Evolutionary conservation across 2,113 vertebrate genomes (phyloP).

Genomic region (Oreocharis arfaki): DNA sequence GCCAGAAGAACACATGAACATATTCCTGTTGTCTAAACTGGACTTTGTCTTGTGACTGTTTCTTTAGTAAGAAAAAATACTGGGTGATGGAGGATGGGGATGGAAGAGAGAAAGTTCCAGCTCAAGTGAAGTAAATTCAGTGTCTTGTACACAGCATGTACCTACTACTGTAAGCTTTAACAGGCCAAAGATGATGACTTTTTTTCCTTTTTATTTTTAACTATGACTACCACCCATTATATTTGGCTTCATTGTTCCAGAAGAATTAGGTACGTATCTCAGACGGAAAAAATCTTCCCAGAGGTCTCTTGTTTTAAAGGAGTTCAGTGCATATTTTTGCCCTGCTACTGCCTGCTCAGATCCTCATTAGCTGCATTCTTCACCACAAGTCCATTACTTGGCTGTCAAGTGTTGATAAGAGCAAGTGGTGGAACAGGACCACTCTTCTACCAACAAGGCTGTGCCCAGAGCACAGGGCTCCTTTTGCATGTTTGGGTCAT

Average conservation of each 20-base stretch:
- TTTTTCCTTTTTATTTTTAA: background rate
- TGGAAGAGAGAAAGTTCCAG: background rate
- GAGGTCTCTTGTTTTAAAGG: background rate
- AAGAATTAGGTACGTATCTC: background rate
- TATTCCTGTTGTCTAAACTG: background rate
- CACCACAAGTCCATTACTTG: background rate
- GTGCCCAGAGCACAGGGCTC: background rate
- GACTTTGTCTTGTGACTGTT: background rate
- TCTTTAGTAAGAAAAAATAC: background rate
- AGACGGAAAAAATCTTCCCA: background rate
- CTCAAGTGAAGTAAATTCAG: background rate
- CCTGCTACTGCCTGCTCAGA: background rate
- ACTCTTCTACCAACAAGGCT: background rate
- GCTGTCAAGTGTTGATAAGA: background rate
- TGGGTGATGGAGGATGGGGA: too few relatives aligned
- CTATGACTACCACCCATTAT: background rate
- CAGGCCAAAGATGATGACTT: background rate
- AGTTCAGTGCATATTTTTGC: background rate
- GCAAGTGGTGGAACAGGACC: background rate
- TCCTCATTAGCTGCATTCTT: background rate
- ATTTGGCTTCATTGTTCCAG: background rate
- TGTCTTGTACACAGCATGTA: background rate
- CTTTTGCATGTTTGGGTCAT: background rate
- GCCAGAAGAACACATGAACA: background rate
- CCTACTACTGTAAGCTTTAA: background rate